These are phyloP conservation scores for Ophion slaviceki DNA, from an alignment of 2,888 invertebrate species.

Conservation along the genomic window DNA sequence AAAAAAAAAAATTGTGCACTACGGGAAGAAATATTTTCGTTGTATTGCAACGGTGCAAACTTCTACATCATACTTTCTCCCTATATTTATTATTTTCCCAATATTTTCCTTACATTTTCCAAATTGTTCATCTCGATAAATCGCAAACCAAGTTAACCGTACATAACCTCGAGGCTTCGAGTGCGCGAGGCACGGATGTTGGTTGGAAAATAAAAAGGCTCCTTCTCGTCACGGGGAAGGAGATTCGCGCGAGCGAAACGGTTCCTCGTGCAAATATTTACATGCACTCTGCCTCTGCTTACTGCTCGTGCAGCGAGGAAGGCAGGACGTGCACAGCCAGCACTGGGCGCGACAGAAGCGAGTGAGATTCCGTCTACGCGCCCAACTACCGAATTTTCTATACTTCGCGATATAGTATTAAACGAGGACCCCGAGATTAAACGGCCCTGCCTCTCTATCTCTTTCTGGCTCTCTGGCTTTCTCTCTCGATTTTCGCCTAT, in stretches of 20 bases:
- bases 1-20: too few species aligned
- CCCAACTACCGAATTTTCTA: conserved; percentile 53
- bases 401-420: conserved; percentile 56
- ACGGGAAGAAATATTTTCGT: too few species aligned
- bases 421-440: conserved; percentile 64
- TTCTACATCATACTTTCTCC: too few species aligned
- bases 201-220: conserved; percentile 55
- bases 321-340: conserved; percentile 19
- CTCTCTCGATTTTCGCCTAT: conserved; percentile 34
- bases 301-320: conserved; percentile 43
- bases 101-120: background rate
- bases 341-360: conserved; percentile 55
- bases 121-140: background rate
- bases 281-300: conserved; percentile 54
- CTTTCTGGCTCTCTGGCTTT: background rate
- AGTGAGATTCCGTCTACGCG: conserved; percentile 48
- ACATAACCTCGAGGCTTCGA: background rate
- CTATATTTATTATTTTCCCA: too few species aligned
- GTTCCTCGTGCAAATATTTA: conserved; percentile 68
- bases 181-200: conserved; percentile 32
- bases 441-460: conserved; percentile 53
- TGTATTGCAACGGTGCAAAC: too few species aligned
- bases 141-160: conserved; percentile 7
- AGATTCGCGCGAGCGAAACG: conserved; percentile 48
- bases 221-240: conserved; percentile 37